These are phyloP conservation scores for Elephantulus edwardii DNA, from an alignment of 2,113 vertebrate genomes.

Conservation along the genomic window DNA sequence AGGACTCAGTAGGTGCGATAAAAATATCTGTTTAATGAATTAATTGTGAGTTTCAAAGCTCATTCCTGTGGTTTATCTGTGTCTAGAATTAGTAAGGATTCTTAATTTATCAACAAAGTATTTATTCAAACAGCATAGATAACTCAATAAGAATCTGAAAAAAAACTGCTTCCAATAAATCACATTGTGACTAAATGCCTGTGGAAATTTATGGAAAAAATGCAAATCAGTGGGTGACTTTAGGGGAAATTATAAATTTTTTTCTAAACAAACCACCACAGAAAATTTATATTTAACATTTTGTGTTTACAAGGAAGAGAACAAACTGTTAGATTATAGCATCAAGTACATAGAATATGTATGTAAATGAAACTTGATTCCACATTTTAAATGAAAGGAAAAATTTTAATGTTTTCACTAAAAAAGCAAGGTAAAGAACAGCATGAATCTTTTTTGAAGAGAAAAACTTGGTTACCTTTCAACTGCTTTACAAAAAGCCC, in stretches of 20 bases:
- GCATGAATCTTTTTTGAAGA: slow-evolving; percentile 22
- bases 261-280: slow-evolving; percentile 57
- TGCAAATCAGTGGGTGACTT: slow-evolving; percentile 42
- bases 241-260: slow-evolving; percentile 50
- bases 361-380: slow-evolving; percentile 48
- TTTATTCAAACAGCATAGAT: slow-evolving; percentile 26
- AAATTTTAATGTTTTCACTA: slow-evolving; percentile 38
- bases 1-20: slow-evolving; percentile 10
- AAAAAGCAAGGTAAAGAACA: slow-evolving; percentile 46
- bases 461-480: slow-evolving; percentile 8
- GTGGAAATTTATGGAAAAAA: slow-evolving; percentile 49
- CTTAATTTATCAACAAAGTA: slow-evolving; percentile 55
- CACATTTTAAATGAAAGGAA: slow-evolving; percentile 44
- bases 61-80: background rate
- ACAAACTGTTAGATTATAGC: slow-evolving; percentile 47
- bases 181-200: slow-evolving; percentile 7
- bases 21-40: slow-evolving; percentile 10
- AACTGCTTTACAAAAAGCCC: slow-evolving; percentile 28
- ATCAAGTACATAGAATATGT: slow-evolving; percentile 7
- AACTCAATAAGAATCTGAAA: slow-evolving; percentile 17
- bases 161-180: slow-evolving; percentile 41
- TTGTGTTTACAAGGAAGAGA: slow-evolving; percentile 46
- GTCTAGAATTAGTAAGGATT: slow-evolving; percentile 35
- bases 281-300: slow-evolving; percentile 44
- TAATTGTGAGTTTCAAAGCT: slow-evolving; percentile 46